Evolutionary conservation across 64 coral and sea anemone species (phyloP).

Genomic region (Anthopleura sola): DNA sequence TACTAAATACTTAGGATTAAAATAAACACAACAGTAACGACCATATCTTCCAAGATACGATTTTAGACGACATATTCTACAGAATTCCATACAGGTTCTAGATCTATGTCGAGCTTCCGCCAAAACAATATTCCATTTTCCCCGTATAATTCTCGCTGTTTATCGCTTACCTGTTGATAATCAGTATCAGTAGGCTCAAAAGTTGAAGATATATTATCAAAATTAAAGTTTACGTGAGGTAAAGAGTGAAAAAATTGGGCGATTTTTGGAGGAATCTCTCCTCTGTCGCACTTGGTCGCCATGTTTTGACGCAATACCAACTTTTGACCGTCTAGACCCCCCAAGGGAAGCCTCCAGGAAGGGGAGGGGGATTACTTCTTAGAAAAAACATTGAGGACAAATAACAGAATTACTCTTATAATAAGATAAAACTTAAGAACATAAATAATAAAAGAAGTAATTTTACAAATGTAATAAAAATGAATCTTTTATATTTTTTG

Average conservation of each 20-base stretch:
- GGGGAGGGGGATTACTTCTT: background rate
- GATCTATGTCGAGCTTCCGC: too few species aligned
- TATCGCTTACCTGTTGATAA: slow-evolving; percentile 1
- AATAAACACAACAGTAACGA: too few species aligned
- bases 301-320: slow-evolving; percentile 2
- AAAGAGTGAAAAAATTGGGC: slow-evolving; percentile 8
- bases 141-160: background rate
- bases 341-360: background rate
- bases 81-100: too few species aligned
- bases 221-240: slow-evolving; percentile 15
- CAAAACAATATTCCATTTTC: background rate
- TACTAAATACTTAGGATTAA: background rate
- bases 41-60: too few species aligned
- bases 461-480: too few species aligned
- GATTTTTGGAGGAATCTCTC: background rate
- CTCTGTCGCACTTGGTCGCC: background rate
- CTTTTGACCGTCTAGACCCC: background rate
- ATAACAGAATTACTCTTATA: too few species aligned
- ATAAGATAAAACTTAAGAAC: too few species aligned
- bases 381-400: background rate
- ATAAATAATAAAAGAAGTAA: too few species aligned
- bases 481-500: too few species aligned
- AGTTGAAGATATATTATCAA: slow-evolving; percentile 6
- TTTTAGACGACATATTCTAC: too few species aligned
- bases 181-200: slow-evolving; percentile 4